A percentile compares a stretch with the other conserved stretches of the same genome.
phyloP scores from a whole-genome alignment of 1,140 invertebrate genomes.

The Dufourea novaeangliae region DNA sequence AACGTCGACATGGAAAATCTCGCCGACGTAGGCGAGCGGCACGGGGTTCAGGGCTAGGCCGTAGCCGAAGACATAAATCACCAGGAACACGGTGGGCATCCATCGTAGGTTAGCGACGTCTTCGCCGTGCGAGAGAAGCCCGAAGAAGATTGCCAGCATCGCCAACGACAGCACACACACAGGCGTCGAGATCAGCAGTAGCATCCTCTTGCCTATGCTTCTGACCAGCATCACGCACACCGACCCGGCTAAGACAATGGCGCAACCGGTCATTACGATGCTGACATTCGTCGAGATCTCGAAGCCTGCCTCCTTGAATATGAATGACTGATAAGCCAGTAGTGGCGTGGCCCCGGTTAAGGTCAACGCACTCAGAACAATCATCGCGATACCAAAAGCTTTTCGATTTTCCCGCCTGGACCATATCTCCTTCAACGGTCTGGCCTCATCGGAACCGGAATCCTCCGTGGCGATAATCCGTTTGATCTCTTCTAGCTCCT shows the following conservation, averaged over 20 bases:
- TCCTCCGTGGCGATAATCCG: slow-evolving; percentile 83
- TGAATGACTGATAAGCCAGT: slow-evolving; percentile 91
- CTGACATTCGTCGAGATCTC: slow-evolving; percentile 84
- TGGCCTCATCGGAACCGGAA: slow-evolving; percentile 73
- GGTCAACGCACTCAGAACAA: slow-evolving; percentile 91
- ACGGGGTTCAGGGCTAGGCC: slow-evolving; percentile 79
- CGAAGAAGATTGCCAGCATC: slow-evolving; percentile 85
- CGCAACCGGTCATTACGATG: slow-evolving; percentile 90
- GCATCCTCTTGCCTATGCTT: slow-evolving; percentile 86
- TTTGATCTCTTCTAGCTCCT: slow-evolving; percentile 84
- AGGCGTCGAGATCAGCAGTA: slow-evolving; percentile 86
- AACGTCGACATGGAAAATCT: slow-evolving; percentile 80
- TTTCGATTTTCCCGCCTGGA: slow-evolving; percentile 83
- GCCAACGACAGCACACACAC: slow-evolving; percentile 85
- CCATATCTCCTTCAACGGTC: slow-evolving; percentile 81
- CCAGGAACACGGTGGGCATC: slow-evolving; percentile 73
- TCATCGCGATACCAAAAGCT: slow-evolving; percentile 87
- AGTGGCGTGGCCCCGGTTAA: slow-evolving; percentile 91
- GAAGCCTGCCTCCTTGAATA: slow-evolving; percentile 88
- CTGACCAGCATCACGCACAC: slow-evolving; percentile 88
- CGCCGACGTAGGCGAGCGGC: slow-evolving; percentile 78
- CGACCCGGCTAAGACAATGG: slow-evolving; percentile 89
- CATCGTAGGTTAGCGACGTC: slow-evolving; percentile 76
- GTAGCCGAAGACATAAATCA: slow-evolving; percentile 75
- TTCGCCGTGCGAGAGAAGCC: slow-evolving; percentile 79